Evolutionary conservation across 2,113 vertebrate species (phyloP).

Genomic region (Puntigrus tetrazona): DNA sequence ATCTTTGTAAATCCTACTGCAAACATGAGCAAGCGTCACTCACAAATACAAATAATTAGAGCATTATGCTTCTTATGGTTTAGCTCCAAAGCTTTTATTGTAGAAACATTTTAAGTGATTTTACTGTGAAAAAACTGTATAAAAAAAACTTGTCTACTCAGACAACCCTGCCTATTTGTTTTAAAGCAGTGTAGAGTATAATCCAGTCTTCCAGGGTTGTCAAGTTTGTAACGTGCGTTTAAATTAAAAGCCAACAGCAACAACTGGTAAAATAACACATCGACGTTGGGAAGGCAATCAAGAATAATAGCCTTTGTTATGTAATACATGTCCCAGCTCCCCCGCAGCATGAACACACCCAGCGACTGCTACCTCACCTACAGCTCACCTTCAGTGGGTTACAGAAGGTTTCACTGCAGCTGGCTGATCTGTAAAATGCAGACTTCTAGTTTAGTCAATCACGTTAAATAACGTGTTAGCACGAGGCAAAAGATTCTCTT

Average conservation of each 20-base stretch:
- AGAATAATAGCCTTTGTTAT: conserved; percentile 31
- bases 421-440: neutral
- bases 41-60: neutral
- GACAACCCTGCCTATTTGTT: neutral
- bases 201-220: conserved; percentile 62
- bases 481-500: neutral
- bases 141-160: neutral
- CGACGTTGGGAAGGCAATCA: conserved; percentile 30
- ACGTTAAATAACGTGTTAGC: neutral
- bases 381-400: neutral
- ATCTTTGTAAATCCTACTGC: neutral
- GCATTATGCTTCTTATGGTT: neutral
- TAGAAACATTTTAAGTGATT: neutral
- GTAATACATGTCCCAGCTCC: neutral
- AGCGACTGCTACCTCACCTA: neutral
- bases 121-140: neutral
- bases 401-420: neutral
- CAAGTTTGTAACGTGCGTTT: conserved; percentile 55
- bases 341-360: neutral
- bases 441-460: neutral
- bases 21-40: neutral
- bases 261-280: conserved; percentile 29
- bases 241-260: conserved; percentile 34
- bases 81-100: neutral
- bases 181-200: neutral